Evolutionary conservation across 2,888 invertebrate species (phyloP).

Genomic region (Callinectes sapidus): DNA sequence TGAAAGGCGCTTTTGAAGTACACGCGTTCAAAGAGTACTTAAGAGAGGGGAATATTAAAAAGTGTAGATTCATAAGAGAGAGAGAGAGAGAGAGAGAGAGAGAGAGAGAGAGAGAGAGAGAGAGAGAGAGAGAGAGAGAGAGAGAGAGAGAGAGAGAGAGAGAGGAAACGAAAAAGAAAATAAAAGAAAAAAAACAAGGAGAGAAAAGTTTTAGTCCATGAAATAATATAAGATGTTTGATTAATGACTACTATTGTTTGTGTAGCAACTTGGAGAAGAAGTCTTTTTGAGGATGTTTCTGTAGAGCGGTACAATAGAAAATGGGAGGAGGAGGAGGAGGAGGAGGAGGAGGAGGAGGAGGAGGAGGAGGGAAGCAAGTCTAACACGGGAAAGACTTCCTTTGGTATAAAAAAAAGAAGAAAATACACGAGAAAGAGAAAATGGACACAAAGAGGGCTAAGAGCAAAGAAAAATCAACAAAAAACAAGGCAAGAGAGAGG

Average conservation of each 20-base stretch:
- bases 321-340: neutral
- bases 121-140: slow-evolving; percentile 25
- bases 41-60: neutral
- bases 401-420: neutral
- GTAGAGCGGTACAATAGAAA: neutral
- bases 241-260: neutral
- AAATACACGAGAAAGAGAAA: neutral
- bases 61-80: neutral
- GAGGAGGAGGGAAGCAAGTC: neutral
- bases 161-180: neutral
- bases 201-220: neutral
- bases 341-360: slow-evolving; percentile 1
- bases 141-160: slow-evolving; percentile 25
- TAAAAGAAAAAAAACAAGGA: neutral
- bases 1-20: slow-evolving; percentile 3
- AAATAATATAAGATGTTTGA: neutral
- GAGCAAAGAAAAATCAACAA: too few relatives aligned
- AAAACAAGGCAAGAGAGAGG: too few relatives aligned
- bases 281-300: neutral
- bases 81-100: neutral
- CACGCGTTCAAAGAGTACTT: slow-evolving; percentile 8
- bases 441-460: neutral
- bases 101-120: slow-evolving; percentile 24
- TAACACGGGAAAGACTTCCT: too few relatives aligned
- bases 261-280: neutral